These are phyloP conservation scores for Lepus oiostolus DNA, from an alignment of 2,797 vertebrate species.

Conservation along the genomic window DNA sequence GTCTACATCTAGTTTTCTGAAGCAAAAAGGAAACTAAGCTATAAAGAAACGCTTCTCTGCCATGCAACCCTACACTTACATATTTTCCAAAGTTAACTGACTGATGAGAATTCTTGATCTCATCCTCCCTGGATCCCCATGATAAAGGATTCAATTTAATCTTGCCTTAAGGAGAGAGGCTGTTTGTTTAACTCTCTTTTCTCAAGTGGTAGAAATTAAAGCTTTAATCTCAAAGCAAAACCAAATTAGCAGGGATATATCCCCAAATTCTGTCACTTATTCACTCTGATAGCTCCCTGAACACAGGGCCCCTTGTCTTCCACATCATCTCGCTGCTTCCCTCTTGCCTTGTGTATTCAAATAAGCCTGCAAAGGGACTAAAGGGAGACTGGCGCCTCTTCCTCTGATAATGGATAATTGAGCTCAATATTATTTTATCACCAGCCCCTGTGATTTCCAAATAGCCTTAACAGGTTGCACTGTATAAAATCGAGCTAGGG, in stretches of 20 bases:
- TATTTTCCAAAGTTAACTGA: constrained; percentile 70
- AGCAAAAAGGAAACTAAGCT: not conserved
- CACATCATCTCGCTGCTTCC: not conserved
- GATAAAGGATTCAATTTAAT: constrained; percentile 82
- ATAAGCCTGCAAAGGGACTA: constrained; percentile 48
- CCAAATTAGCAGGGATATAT: constrained; percentile 63
- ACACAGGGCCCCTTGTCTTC: constrained; percentile 28
- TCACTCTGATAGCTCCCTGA: constrained; percentile 25
- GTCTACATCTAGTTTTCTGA: not conserved
- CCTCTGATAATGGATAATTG: constrained; percentile 80
- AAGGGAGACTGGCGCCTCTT: constrained; percentile 36
- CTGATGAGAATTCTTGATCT: constrained; percentile 73
- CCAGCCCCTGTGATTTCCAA: constrained; percentile 75
- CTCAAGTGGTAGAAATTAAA: constrained; percentile 78
- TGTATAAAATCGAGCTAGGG: constrained; percentile 64
- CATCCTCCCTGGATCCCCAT: constrained; percentile 41
- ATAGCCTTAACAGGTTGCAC: constrained; percentile 79
- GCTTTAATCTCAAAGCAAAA: constrained; percentile 70
- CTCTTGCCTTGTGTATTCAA: constrained; percentile 45
- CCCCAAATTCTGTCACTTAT: constrained; percentile 54
- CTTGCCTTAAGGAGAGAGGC: constrained; percentile 75
- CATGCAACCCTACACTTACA: constrained; percentile 22
- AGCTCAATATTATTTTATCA: constrained; percentile 79
- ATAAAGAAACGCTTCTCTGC: constrained; percentile 15
- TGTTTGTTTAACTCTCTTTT: constrained; percentile 80